Evolutionary conservation across 2,888 invertebrate species (phyloP).

Genomic region (Ennomos erosarius): DNA sequence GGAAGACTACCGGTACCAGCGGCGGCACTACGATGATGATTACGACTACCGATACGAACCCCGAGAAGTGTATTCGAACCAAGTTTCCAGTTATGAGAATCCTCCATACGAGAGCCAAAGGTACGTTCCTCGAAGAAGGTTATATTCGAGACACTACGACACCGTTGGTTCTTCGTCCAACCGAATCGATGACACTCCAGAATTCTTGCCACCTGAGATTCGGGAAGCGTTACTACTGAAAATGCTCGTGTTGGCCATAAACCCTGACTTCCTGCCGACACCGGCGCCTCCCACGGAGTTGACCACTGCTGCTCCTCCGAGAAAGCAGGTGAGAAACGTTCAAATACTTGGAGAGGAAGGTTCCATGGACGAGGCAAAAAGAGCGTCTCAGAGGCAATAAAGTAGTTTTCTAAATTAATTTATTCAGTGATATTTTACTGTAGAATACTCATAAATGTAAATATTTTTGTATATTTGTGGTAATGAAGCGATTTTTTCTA

Average conservation of each 20-base stretch:
- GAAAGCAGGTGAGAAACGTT: slow-evolving; percentile 88
- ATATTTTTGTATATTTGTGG: slow-evolving; percentile 65
- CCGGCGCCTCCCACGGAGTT: slow-evolving; percentile 73
- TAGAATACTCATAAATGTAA: slow-evolving; percentile 71
- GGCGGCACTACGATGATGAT: slow-evolving; percentile 74
- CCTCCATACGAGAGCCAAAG: slow-evolving; percentile 77
- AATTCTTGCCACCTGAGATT: slow-evolving; percentile 88
- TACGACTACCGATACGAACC: slow-evolving; percentile 67
- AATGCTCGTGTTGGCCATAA: slow-evolving; percentile 90
- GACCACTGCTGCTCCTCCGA: slow-evolving; percentile 79
- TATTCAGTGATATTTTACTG: slow-evolving; percentile 48
- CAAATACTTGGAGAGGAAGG: slow-evolving; percentile 89
- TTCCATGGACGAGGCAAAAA: slow-evolving; percentile 64
- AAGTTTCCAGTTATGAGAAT: slow-evolving; percentile 64
- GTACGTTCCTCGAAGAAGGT: slow-evolving; percentile 71
- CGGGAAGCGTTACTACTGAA: slow-evolving; percentile 89
- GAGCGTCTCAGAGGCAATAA: slow-evolving; percentile 62
- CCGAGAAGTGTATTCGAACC: slow-evolving; percentile 71
- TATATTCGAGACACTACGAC: slow-evolving; percentile 71
- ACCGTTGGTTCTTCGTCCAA: slow-evolving; percentile 72
- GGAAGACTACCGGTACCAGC: slow-evolving; percentile 66
- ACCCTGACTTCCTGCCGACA: slow-evolving; percentile 83
- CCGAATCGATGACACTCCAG: slow-evolving; percentile 80
- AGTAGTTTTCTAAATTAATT: slow-evolving; percentile 53
- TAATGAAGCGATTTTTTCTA: slow-evolving; percentile 53